Base-by-base conservation (phyloP, 2,797 vertebrate genomes). In the Gobio occitaniae region DNA sequence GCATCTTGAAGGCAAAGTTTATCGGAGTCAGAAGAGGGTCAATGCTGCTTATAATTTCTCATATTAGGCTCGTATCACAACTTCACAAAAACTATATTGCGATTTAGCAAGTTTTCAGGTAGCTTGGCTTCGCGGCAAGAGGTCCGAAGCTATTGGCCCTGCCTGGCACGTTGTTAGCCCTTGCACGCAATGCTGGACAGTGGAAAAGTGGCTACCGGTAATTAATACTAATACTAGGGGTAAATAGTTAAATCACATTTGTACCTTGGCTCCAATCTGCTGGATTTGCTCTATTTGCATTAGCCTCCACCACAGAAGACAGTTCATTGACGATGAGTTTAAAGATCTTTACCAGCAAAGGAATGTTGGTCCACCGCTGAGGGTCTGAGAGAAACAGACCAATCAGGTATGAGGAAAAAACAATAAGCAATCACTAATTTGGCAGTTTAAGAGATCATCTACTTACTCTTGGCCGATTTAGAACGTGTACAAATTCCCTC, bases 291-390 rank as follows among this genome's bases (percentile, higher is more conserved):
- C 97, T 95, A 70, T 97, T 97, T 21, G 97, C 92, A 11, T 97
- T 99, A 44, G 97, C 96, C 93, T 99, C 98, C 93, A 99, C 96
- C 0, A 97, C 97, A 0, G 96, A 98, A 4, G 98, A 98, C 56
- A 99, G 95, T 90, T 99, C 98, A 32, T 98, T 99, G 90, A 99
- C 97, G 86, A 99, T 97, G 88, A 99, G 91, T 91, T 99, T 99
- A 85, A 98, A 97, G 90, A 99, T 96, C 94, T 99, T 99, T 89
- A 99, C 96, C 86, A 99, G 94, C 90, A 99, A 93, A 88, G 98
- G 98, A 95, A 99, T 97, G 94, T 97, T 98, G 86, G 98, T 99
- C 98, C 98, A 99, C 75, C 97, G 95, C 89, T 98, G 98, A 29
- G 98, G 98, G 87, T 98, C 98, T 99, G 48, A 2, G 17, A 36